Percentiles rank a stretch among this genome's conserved stretches.
Evolutionary conservation across 2,888 invertebrate genomes (phyloP).

Genomic region (Sclerodermus sp.): DNA sequence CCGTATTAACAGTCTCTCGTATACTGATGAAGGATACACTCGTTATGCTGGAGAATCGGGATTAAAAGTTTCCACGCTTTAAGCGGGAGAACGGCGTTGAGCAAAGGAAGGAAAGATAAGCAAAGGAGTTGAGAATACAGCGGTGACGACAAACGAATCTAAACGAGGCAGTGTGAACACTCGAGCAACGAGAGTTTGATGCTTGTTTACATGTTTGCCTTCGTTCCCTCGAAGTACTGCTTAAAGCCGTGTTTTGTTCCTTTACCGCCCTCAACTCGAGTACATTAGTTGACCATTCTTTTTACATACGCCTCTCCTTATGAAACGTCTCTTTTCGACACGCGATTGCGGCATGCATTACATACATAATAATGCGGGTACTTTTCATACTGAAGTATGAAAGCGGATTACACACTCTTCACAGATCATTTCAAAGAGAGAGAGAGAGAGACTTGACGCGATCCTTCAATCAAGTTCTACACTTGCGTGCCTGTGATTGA

Average conservation of each 20-base stretch:
- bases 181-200: constrained; percentile 36
- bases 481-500: too few relatives aligned
- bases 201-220: constrained; percentile 33
- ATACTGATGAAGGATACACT: too few relatives aligned
- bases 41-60: constrained; percentile 12
- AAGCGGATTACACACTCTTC: not conserved
- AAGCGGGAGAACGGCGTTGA: constrained; percentile 4
- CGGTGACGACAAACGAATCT: constrained; percentile 32
- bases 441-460: too few relatives aligned
- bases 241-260: constrained; percentile 7
- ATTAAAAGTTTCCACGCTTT: constrained; percentile 20
- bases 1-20: too few relatives aligned
- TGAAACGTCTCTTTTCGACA: too few relatives aligned
- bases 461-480: too few relatives aligned
- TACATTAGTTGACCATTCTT: too few relatives aligned
- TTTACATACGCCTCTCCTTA: too few relatives aligned
- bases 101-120: constrained; percentile 22
- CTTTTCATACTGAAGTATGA: too few relatives aligned
- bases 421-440: not conserved
- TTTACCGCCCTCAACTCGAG: not conserved
- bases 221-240: constrained; percentile 17
- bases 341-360: too few relatives aligned
- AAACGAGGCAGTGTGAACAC: constrained; percentile 32
- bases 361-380: too few relatives aligned
- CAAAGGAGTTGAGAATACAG: constrained; percentile 15